Conservation (phyloP, 2,888 invertebrate genomes). For the Limulus polyphemus region DNA sequence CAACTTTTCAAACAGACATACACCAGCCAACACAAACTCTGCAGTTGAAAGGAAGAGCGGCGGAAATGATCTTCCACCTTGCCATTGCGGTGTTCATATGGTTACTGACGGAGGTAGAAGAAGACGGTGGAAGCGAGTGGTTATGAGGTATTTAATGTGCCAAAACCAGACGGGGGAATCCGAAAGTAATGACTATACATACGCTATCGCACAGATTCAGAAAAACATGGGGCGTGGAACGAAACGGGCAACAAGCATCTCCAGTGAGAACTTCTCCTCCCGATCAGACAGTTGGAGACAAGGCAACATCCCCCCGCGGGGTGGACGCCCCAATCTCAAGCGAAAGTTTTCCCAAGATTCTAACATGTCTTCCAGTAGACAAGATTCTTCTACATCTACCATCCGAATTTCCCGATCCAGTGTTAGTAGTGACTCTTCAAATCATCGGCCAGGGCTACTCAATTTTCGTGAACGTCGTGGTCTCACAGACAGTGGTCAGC, state of each 20-base stretch:
- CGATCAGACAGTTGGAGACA: constrained; percentile 70
- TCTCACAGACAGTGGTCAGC: no score
- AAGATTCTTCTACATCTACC: constrained; percentile 82
- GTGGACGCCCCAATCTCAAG: constrained; percentile 55
- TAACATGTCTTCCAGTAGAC: constrained; percentile 73
- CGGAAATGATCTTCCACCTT: constrained; percentile 11
- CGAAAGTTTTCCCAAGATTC: constrained; percentile 85
- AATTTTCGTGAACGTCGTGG: constrained; percentile 24
- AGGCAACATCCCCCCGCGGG: constrained; percentile 50
- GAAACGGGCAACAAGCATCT: constrained; percentile 54
- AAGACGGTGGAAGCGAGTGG: constrained; percentile 21
- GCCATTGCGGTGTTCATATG: neutral
- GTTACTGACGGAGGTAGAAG: neutral
- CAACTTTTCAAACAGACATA: constrained; percentile 75
- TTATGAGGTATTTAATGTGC: constrained; percentile 19
- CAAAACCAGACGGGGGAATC: constrained; percentile 13
- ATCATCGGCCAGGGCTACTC: no score
- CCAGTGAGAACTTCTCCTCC: constrained; percentile 74
- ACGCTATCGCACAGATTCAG: constrained; percentile 57
- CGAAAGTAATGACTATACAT: constrained; percentile 50
- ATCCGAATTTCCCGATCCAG: constrained; percentile 78
- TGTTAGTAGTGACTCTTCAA: constrained; percentile 48
- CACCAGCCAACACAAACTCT: constrained; percentile 73
- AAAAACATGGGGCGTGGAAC: constrained; percentile 41
- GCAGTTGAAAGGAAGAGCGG: constrained; percentile 55